phyloP scores from a whole-genome alignment of 2,797 vertebrate species.

The Buceros bicornis region DNA sequence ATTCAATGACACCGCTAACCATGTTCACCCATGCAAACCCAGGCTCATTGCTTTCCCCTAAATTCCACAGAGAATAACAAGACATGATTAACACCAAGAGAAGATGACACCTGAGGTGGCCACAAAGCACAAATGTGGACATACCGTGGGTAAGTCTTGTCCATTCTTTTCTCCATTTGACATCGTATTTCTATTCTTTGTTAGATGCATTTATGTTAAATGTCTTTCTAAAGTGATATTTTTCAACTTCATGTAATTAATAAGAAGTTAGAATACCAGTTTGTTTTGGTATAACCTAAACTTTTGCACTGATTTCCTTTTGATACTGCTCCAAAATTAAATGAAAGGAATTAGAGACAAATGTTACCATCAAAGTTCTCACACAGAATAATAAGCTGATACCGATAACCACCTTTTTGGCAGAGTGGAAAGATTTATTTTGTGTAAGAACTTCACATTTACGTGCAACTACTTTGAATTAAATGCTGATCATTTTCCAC shows the following conservation, averaged over 20 bases:
- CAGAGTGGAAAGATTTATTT: neutral
- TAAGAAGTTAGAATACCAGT: neutral
- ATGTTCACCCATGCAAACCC: neutral
- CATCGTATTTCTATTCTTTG: neutral
- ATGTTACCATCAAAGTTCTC: neutral
- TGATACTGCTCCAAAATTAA: neutral
- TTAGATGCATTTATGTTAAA: neutral
- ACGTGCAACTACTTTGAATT: neutral
- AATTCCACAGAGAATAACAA: neutral
- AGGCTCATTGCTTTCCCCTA: neutral
- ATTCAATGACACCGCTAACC: neutral
- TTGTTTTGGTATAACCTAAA: neutral
- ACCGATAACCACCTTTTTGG: neutral
- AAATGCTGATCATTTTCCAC: neutral
- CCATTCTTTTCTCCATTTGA: neutral
- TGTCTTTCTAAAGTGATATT: neutral
- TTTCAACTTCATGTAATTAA: neutral
- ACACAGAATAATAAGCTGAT: neutral
- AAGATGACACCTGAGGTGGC: neutral
- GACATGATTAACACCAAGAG: neutral
- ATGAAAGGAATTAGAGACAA: neutral
- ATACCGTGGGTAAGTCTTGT: neutral
- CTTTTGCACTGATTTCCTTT: neutral
- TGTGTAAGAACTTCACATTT: neutral
- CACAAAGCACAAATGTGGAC: neutral